Conservation (phyloP, 2,888 invertebrate species). For the Eutolmus rufibarbis region DNA sequence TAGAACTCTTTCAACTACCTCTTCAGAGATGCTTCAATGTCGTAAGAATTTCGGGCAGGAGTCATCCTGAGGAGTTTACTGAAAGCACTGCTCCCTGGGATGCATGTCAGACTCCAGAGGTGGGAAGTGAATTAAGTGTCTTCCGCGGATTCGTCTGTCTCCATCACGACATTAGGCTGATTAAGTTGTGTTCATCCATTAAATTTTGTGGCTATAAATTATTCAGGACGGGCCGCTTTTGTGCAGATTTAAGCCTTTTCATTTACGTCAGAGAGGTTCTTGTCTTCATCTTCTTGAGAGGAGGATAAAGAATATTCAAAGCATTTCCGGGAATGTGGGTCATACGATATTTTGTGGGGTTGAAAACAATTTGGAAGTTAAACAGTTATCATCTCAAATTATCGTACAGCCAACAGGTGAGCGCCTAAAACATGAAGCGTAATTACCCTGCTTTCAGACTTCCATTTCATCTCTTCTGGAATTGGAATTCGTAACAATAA, state of each 20-base stretch:
- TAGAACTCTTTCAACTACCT: not conserved
- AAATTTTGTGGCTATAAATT: not conserved
- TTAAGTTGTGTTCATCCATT: not conserved
- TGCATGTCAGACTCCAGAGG: not conserved
- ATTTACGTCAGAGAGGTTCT: not conserved
- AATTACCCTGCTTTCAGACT: not conserved
- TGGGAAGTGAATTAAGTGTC: not conserved
- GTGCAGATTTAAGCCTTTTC: not conserved
- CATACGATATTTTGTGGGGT: not conserved
- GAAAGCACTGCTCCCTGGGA: not conserved
- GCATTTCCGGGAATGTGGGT: not conserved
- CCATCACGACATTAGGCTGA: not conserved
- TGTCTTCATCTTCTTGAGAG: not conserved
- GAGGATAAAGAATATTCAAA: not conserved
- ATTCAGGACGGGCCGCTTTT: not conserved
- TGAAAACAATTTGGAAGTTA: not conserved
- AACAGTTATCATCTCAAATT: not conserved
- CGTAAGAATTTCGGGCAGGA: not conserved
- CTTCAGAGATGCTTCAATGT: not conserved
- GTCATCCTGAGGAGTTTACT: not conserved
- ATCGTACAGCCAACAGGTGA: not conserved
- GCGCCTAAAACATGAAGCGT: not conserved
- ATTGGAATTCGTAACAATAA: not conserved
- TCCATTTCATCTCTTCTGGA: not conserved
- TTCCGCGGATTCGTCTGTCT: not conserved